phyloP scores from a whole-genome alignment of 2,797 vertebrate genomes.

The Crenichthys baileyi region DNA sequence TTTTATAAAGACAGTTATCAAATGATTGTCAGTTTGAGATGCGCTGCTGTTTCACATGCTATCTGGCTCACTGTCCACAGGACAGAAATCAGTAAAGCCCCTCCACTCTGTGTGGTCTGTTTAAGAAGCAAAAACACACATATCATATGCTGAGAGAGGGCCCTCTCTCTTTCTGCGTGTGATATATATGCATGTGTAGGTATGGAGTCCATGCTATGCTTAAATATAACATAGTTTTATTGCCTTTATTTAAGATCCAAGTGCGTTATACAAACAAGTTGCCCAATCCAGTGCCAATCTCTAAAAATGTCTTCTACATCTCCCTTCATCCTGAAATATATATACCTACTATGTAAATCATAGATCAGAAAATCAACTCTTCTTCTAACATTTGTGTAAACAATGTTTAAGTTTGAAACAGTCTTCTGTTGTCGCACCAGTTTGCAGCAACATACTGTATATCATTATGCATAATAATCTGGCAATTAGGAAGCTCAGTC shows the following conservation, averaged over 20 bases:
- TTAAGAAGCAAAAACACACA: not conserved
- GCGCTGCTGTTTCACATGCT: not conserved
- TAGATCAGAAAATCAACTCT: no score
- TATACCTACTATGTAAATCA: no score
- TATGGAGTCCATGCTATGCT: not conserved
- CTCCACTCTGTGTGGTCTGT: conserved; percentile 8
- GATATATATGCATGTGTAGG: not conserved
- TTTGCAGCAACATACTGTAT: not conserved
- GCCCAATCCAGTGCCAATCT: not conserved
- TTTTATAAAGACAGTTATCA: not conserved
- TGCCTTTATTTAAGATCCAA: not conserved
- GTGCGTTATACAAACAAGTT: not conserved
- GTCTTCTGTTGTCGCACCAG: not conserved
- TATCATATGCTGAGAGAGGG: not conserved
- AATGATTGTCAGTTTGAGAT: not conserved
- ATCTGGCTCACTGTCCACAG: not conserved
- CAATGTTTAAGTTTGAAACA: no score
- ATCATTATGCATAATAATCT: not conserved
- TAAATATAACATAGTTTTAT: not conserved
- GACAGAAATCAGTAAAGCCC: not conserved
- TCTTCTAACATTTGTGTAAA: no score
- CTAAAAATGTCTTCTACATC: not conserved
- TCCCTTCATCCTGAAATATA: not conserved
- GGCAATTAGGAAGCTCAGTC: not conserved
- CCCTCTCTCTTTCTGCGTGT: not conserved